phyloP scores from a whole-genome alignment of 1,140 invertebrate genomes.

The Pectinophora gossypiella region DNA sequence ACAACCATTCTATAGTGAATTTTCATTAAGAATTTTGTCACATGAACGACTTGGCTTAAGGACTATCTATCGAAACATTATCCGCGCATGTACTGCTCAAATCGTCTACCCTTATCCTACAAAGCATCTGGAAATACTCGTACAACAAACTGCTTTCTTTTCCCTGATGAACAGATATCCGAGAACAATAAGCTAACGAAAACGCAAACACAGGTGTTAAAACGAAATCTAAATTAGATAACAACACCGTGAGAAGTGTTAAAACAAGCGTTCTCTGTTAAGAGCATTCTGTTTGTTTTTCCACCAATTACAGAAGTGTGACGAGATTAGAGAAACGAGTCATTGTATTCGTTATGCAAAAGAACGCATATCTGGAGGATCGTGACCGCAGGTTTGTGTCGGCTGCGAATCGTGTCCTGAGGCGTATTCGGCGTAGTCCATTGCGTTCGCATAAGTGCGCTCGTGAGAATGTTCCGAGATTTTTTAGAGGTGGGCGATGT shows the following conservation, averaged over 20 bases:
- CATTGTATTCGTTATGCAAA: conserved; percentile 1
- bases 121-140: too few relatives aligned
- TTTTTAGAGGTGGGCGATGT: conserved; percentile 26
- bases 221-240: conserved; percentile 17
- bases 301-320: too few relatives aligned
- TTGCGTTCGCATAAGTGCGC: conserved; percentile 19
- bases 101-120: too few relatives aligned
- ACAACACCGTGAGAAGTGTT: conserved; percentile 40
- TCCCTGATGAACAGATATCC: background rate
- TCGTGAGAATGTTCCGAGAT: conserved; percentile 30
- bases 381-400: conserved; percentile 17
- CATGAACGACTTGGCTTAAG: too few relatives aligned
- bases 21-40: too few relatives aligned
- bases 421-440: conserved; percentile 23
- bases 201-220: conserved; percentile 43
- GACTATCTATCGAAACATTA: too few relatives aligned
- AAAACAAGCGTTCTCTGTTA: conserved; percentile 7
- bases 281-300: background rate
- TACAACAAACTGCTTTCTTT: too few relatives aligned
- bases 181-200: conserved; percentile 21
- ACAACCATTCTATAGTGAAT: too few relatives aligned
- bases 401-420: conserved; percentile 30
- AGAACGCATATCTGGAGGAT: conserved; percentile 12
- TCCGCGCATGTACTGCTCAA: too few relatives aligned
- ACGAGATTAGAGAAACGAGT: background rate